These are phyloP conservation scores for Rhopalosiphum maidis DNA, from an alignment of 1,140 invertebrate genomes.

Conservation along the genomic window DNA sequence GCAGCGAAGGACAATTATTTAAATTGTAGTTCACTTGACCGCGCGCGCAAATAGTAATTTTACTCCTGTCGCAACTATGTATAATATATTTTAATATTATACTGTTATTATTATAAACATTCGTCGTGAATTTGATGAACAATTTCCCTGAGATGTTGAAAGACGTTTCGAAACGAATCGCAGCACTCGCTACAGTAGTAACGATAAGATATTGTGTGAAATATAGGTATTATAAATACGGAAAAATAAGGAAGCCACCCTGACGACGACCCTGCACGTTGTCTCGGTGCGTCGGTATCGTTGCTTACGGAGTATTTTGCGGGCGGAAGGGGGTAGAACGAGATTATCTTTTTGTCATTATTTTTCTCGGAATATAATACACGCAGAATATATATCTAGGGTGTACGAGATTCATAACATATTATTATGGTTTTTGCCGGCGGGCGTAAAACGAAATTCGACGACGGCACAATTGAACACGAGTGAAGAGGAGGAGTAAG, in stretches of 20 bases:
- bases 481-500: background rate
- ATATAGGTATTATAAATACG: background rate
- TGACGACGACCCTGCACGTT: background rate
- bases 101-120: background rate
- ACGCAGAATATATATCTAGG: background rate
- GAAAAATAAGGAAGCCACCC: background rate
- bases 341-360: slow-evolving; percentile 44
- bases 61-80: background rate
- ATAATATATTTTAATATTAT: background rate
- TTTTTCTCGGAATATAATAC: slow-evolving; percentile 19
- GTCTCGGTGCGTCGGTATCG: background rate
- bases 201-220: background rate
- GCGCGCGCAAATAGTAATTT: background rate
- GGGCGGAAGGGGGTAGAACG: background rate
- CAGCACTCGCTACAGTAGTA: background rate
- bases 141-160: background rate
- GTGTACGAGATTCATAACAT: background rate
- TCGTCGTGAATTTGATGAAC: slow-evolving; percentile 5
- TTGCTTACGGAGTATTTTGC: background rate
- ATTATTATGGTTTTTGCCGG: slow-evolving; percentile 3
- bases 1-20: background rate
- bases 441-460: slow-evolving; percentile 50
- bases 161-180: background rate
- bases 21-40: slow-evolving; percentile 1
- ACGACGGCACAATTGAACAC: background rate